Conservation (phyloP, 2,888 invertebrate species). For the Nemurella pictetii region DNA sequence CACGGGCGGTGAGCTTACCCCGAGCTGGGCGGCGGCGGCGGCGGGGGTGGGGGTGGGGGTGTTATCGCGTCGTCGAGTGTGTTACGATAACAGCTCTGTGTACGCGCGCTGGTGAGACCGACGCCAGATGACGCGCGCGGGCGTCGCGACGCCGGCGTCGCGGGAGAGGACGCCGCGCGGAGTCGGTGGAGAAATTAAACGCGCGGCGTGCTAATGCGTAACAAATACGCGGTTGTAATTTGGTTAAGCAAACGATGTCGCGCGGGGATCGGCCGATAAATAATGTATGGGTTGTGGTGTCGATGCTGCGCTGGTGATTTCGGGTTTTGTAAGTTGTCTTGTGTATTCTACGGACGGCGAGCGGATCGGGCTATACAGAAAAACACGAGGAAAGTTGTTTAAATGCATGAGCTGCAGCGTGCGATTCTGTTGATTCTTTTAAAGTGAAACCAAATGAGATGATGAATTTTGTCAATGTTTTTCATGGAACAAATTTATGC, state of each 20-base stretch:
- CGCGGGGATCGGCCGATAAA: not conserved
- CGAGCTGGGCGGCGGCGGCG: not conserved
- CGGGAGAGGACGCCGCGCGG: not conserved
- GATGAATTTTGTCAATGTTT: too few relatives aligned
- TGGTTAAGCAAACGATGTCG: not conserved
- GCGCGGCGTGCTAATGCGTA: not conserved
- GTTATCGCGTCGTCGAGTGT: not conserved
- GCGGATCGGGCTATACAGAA: too few relatives aligned
- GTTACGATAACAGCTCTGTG: constrained; percentile 5
- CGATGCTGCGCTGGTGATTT: too few relatives aligned
- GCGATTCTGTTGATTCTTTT: too few relatives aligned
- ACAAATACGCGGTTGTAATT: constrained; percentile 2
- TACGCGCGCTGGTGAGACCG: constrained; percentile 11
- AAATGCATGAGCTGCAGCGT: too few relatives aligned
- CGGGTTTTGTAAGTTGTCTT: too few relatives aligned
- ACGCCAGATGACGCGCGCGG: not conserved
- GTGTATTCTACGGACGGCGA: too few relatives aligned
- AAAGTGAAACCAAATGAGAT: too few relatives aligned
- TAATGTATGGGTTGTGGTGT: too few relatives aligned
- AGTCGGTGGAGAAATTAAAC: constrained; percentile 21
- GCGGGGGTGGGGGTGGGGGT: not conserved
- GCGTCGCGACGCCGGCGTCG: not conserved
- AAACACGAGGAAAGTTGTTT: too few relatives aligned
- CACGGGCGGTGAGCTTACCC: not conserved
- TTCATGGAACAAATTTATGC: too few relatives aligned